Conservation (phyloP, 2,797 vertebrate genomes). For the Nannoperca obscura region DNA sequence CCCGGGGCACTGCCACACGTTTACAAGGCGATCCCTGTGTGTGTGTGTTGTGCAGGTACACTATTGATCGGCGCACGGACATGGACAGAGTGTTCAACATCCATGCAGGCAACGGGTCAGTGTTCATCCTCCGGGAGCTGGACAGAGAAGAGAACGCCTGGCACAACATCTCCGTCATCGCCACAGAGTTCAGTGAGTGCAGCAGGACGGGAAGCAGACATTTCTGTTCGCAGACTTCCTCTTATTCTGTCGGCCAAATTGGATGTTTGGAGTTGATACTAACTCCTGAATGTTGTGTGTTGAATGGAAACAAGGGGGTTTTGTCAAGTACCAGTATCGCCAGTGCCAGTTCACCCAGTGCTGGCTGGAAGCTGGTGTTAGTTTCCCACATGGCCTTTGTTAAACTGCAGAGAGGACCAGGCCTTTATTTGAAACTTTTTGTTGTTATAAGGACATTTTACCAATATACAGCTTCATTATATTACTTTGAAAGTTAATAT, state of each 20-base stretch:
- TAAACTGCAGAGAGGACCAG: background rate
- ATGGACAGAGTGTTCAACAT: constrained; percentile 97
- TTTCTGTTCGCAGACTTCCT: background rate
- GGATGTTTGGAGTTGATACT: constrained; percentile 34
- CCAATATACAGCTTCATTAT: background rate
- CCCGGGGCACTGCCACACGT: constrained; percentile 4
- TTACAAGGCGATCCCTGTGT: constrained; percentile 6
- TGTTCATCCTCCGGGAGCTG: constrained; percentile 92
- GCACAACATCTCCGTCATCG: constrained; percentile 96
- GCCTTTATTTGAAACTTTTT: background rate
- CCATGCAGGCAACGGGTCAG: constrained; percentile 92
- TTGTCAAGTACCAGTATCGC: background rate
- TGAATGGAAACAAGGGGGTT: background rate
- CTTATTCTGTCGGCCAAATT: constrained; percentile 26
- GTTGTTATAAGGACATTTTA: background rate
- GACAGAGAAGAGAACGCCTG: constrained; percentile 93
- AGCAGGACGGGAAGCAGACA: background rate
- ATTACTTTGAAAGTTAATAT: background rate
- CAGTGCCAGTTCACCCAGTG: background rate
- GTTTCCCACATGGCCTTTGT: fast-evolving
- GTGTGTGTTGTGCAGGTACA: constrained; percentile 87
- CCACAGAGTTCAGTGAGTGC: constrained; percentile 95
- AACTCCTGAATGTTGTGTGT: constrained; percentile 19
- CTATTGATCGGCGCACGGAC: constrained; percentile 94
- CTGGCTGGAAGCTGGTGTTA: constrained; percentile 29